These are phyloP conservation scores for Heliconius ismenius DNA, from an alignment of 2,888 invertebrate species.

Conservation along the genomic window DNA sequence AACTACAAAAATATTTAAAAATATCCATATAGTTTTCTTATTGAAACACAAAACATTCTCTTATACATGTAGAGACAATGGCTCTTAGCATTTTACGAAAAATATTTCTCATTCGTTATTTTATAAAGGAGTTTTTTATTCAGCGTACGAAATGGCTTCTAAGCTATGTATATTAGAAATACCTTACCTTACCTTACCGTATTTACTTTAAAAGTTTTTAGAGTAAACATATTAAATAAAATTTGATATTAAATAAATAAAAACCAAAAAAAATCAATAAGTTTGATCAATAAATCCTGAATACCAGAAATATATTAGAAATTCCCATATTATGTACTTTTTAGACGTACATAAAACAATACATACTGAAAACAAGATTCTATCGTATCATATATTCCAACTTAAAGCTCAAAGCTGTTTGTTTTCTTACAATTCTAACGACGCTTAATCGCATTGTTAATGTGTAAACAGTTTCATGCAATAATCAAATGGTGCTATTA, in stretches of 20 bases:
- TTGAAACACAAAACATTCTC: background rate
- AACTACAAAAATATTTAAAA: background rate
- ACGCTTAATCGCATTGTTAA: conserved; percentile 7
- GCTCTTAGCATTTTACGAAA: background rate
- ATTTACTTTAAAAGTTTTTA: too few species aligned
- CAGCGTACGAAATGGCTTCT: too few species aligned
- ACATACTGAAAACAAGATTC: background rate
- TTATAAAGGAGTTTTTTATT: too few species aligned
- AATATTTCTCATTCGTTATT: too few species aligned
- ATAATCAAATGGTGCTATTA: background rate
- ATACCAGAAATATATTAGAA: background rate
- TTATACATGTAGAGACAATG: background rate
- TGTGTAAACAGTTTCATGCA: background rate
- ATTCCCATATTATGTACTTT: background rate
- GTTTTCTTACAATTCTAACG: background rate
- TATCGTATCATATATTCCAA: background rate
- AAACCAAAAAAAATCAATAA: too few species aligned
- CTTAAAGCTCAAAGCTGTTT: background rate
- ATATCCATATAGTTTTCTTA: background rate
- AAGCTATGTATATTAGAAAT: too few species aligned
- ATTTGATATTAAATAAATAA: too few species aligned
- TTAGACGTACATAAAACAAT: background rate
- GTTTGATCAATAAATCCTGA: too few species aligned
- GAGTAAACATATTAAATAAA: too few species aligned
- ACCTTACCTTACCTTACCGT: too few species aligned